These are phyloP conservation scores for Heliconius eleuchia DNA, from an alignment of 1,140 invertebrate genomes.

Conservation along the genomic window DNA sequence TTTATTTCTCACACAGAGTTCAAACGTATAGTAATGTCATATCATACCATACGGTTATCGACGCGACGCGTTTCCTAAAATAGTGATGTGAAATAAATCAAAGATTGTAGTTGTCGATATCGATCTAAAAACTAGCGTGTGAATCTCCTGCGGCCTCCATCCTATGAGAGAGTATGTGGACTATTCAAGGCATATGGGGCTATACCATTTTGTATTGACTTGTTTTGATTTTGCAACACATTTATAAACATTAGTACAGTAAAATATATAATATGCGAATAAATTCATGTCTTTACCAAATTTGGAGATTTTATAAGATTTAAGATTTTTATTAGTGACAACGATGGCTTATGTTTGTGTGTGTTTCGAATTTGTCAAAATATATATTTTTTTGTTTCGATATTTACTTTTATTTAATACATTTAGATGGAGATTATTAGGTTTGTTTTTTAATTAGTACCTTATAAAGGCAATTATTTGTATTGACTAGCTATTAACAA, in stretches of 20 bases:
- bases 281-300: constrained; percentile 44
- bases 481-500: background rate
- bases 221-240: constrained; percentile 24
- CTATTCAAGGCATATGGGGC: constrained; percentile 59
- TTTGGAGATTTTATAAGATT: constrained; percentile 33
- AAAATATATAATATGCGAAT: constrained; percentile 36
- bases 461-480: constrained; percentile 12
- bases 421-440: background rate
- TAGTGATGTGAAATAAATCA: constrained; percentile 79
- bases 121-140: constrained; percentile 70
- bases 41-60: constrained; percentile 67
- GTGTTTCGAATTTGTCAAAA: constrained; percentile 13
- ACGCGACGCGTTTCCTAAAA: constrained; percentile 76
- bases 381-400: constrained; percentile 2
- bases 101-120: constrained; percentile 65
- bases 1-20: constrained; percentile 56
- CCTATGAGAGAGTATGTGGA: constrained; percentile 69
- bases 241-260: background rate
- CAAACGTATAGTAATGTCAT: constrained; percentile 70
- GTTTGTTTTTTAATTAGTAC: constrained; percentile 18
- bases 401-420: constrained; percentile 21
- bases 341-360: constrained; percentile 23
- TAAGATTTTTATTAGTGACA: constrained; percentile 8
- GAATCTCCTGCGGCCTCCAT: constrained; percentile 69
- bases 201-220: constrained; percentile 43